Evolutionary conservation across 2,113 vertebrate species (phyloP).

Genomic region (Sylvietta virens): DNA sequence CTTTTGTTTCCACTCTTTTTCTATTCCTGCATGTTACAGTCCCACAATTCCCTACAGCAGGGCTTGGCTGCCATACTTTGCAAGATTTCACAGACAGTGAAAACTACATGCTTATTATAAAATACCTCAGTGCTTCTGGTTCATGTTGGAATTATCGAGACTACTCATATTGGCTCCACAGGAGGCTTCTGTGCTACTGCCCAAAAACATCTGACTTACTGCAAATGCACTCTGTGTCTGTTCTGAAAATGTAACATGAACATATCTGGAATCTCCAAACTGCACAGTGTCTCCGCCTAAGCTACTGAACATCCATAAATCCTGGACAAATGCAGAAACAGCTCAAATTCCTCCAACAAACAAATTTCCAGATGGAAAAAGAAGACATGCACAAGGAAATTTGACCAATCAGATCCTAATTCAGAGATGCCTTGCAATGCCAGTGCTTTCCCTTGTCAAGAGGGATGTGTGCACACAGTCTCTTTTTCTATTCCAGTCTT

Average conservation of each 20-base stretch:
- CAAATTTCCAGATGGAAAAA: conserved; percentile 29
- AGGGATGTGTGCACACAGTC: not conserved
- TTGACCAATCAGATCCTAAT: not conserved
- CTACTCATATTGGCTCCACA: not conserved
- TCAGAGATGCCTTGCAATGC: not conserved
- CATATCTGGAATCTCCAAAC: not conserved
- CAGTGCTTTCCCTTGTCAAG: not conserved
- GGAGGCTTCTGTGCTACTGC: not conserved
- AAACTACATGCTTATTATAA: not conserved
- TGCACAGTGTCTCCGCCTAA: not conserved
- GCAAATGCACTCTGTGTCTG: not conserved
- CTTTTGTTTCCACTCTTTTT: not conserved
- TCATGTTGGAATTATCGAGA: not conserved
- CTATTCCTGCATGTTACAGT: not conserved
- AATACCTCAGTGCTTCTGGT: not conserved
- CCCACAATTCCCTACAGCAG: not conserved
- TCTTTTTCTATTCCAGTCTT: not conserved
- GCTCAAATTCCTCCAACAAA: not conserved
- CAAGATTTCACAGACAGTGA: not conserved
- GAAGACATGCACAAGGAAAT: not conserved
- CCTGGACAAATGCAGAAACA: not conserved
- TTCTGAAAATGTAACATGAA: not conserved
- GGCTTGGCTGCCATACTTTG: not conserved
- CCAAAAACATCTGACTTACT: not conserved
- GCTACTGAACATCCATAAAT: conserved; percentile 13